Evolutionary conservation across 2,113 vertebrate genomes (phyloP).

Genomic region (Alligator mississippiensis): DNA sequence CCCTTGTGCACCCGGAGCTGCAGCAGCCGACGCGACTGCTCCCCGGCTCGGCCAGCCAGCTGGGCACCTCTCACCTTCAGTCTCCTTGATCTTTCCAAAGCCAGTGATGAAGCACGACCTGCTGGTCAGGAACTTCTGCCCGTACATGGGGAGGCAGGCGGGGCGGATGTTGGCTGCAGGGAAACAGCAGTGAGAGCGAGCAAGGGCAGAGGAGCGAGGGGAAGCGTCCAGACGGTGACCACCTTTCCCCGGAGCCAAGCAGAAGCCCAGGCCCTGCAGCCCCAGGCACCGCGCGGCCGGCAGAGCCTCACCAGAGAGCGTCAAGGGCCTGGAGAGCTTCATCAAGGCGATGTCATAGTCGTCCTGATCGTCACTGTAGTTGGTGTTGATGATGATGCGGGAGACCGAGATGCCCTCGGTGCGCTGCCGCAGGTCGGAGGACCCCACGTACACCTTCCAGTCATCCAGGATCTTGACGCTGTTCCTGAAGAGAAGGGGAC

Average conservation of each 20-base stretch:
- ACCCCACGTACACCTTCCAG: conserved; percentile 86
- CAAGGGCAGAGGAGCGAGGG: neutral
- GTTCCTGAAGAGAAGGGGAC: conserved; percentile 36
- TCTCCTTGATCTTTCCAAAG: conserved; percentile 85
- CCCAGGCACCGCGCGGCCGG: fast-evolving
- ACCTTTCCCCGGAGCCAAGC: neutral
- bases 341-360: conserved; percentile 90
- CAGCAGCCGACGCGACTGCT: neutral
- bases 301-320: conserved; percentile 76
- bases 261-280: too few relatives aligned
- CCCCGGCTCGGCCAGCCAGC: fast-evolving
- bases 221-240: neutral
- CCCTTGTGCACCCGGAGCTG: neutral
- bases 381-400: conserved; percentile 84
- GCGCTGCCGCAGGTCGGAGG: conserved; percentile 74
- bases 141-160: conserved; percentile 85
- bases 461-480: conserved; percentile 46
- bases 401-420: conserved; percentile 69
- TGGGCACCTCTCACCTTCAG: conserved; percentile 65
- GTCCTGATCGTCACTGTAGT: conserved; percentile 79
- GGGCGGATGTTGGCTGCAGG: conserved; percentile 84
- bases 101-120: conserved; percentile 88
- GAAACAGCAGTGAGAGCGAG: neutral
- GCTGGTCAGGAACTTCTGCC: conserved; percentile 78
- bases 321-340: conserved; percentile 80